Evolutionary conservation across 2,797 vertebrate genomes (phyloP).

Genomic region (Neomorphus geoffroyi): DNA sequence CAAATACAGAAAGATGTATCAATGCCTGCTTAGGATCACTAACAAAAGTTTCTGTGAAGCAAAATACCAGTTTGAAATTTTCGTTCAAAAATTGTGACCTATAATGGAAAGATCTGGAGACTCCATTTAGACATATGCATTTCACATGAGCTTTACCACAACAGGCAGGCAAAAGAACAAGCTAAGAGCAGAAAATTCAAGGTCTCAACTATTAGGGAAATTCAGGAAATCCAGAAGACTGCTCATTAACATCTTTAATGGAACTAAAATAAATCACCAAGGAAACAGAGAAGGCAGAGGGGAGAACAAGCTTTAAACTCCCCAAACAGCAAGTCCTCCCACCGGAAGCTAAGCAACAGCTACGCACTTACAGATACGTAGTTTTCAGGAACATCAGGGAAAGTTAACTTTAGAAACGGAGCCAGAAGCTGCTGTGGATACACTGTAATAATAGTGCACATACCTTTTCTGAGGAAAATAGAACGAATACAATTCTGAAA

Average conservation of each 20-base stretch:
- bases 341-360: background rate
- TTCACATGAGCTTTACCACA: background rate
- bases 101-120: background rate
- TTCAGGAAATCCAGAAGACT: background rate
- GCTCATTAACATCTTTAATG: background rate
- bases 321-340: background rate
- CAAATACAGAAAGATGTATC: background rate
- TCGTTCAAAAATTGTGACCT: background rate
- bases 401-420: background rate
- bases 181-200: background rate
- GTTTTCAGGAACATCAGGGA: background rate
- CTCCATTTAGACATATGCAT: background rate
- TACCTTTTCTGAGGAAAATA: background rate
- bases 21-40: slow-evolving; percentile 38
- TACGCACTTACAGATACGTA: background rate
- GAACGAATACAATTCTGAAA: background rate
- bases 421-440: background rate
- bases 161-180: background rate
- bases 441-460: background rate
- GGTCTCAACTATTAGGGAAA: background rate
- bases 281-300: background rate
- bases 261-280: slow-evolving; percentile 1
- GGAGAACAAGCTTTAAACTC: background rate
- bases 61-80: background rate
- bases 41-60: slow-evolving; percentile 9